Conservation (phyloP, 2,113 vertebrate species). For the Lophochroa leadbeateri region DNA sequence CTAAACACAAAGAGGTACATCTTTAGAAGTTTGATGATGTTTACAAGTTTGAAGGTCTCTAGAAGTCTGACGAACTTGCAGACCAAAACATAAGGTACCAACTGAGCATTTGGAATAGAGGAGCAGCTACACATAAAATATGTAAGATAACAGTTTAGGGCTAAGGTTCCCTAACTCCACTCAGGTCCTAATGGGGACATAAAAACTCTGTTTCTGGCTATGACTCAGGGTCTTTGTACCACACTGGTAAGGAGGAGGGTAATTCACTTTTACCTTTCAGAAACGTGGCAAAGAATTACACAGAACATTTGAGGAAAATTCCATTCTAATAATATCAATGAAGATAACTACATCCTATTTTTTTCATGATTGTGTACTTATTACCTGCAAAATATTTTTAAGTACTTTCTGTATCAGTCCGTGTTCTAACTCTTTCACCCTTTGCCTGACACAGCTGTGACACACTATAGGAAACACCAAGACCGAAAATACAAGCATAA, state of each 20-base stretch:
- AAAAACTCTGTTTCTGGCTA: background rate
- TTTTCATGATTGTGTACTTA: background rate
- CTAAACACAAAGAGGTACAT: background rate
- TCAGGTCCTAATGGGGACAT: background rate
- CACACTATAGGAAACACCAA: fast-evolving
- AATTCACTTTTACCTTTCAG: background rate
- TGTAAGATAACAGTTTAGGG: background rate
- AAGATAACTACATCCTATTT: background rate
- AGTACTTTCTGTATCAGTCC: background rate
- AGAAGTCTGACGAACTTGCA: background rate
- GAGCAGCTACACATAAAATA: background rate
- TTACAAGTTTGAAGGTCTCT: background rate
- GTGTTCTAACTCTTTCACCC: background rate
- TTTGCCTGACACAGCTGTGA: background rate
- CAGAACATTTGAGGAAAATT: background rate
- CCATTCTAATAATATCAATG: background rate
- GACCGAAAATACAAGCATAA: background rate
- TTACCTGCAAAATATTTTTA: background rate
- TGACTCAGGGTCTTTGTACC: background rate
- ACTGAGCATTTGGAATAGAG: background rate
- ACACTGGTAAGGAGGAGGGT: background rate
- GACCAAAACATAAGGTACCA: background rate
- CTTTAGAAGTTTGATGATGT: background rate
- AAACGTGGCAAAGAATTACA: background rate
- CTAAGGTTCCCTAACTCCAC: background rate